A percentile compares a stretch with the other conserved stretches of the same genome.
Conservation (phyloP, 2,113 vertebrate species). For the Callithrix jacchus region DNA sequence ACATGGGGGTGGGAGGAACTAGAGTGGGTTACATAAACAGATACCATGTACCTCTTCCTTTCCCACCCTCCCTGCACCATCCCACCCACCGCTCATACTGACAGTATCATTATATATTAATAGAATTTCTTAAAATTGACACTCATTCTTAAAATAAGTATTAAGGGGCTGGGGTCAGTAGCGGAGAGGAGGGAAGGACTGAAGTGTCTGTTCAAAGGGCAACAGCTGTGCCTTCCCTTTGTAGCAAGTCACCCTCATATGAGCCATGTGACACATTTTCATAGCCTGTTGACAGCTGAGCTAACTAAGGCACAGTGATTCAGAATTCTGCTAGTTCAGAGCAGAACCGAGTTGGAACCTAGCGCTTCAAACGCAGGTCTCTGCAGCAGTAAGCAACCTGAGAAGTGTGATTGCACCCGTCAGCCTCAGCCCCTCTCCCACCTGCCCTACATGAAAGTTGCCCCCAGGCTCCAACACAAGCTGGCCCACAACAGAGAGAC, state of each 20-base stretch:
- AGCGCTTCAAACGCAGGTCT: background rate
- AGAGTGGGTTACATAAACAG: background rate
- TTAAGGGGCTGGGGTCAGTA: background rate
- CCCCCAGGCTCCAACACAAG: background rate
- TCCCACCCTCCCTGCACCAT: background rate
- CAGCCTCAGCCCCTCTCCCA: background rate
- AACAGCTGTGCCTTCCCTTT: background rate
- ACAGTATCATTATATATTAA: background rate
- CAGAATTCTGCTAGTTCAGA: background rate
- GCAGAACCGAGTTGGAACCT: background rate
- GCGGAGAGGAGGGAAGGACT: background rate
- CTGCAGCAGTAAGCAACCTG: background rate
- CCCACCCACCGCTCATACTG: background rate
- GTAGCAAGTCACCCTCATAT: background rate
- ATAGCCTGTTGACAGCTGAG: background rate
- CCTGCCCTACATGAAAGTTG: background rate
- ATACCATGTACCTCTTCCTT: background rate
- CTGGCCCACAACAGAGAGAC: background rate
- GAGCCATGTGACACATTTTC: rapidly evolving
- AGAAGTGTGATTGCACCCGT: background rate
- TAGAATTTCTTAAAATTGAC: background rate
- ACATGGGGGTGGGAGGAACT: too few relatives aligned
- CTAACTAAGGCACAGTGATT: background rate
- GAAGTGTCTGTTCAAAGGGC: background rate
- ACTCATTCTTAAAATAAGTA: background rate